These are phyloP conservation scores for Varanus komodoensis DNA, from an alignment of 2,113 vertebrate species.

Conservation along the genomic window DNA sequence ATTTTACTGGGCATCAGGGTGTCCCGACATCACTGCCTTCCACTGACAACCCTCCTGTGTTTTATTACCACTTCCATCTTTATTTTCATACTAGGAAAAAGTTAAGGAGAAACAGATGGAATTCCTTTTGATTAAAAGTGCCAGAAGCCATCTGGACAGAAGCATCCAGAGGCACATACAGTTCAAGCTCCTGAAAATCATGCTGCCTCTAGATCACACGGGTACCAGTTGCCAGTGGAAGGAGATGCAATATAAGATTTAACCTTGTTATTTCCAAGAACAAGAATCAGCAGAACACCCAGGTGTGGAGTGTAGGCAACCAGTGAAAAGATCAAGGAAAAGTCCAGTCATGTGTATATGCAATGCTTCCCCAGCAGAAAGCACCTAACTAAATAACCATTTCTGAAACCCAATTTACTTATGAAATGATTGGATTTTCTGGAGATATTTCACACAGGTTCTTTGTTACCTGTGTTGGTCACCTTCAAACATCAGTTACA, in stretches of 20 bases:
- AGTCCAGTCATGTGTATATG: background rate
- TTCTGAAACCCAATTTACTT: background rate
- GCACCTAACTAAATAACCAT: background rate
- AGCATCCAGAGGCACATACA: background rate
- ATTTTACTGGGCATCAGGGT: no score
- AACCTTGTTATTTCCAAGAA: background rate
- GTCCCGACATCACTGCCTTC: no score
- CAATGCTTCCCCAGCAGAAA: slow-evolving; percentile 21
- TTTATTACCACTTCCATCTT: no score
- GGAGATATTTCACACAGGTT: background rate
- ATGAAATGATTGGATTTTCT: background rate
- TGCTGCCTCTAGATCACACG: background rate
- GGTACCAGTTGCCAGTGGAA: background rate
- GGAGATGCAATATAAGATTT: background rate
- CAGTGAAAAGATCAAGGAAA: background rate
- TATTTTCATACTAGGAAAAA: no score
- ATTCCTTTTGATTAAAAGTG: no score
- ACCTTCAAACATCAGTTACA: background rate
- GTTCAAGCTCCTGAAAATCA: background rate
- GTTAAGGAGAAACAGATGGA: no score
- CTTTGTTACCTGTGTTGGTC: background rate
- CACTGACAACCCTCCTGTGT: no score
- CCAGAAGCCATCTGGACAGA: no score
- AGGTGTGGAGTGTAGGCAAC: background rate
- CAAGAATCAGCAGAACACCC: rapidly evolving